These are phyloP conservation scores for Drosophila siamana DNA, from an alignment of 2,888 invertebrate species.

Conservation along the genomic window DNA sequence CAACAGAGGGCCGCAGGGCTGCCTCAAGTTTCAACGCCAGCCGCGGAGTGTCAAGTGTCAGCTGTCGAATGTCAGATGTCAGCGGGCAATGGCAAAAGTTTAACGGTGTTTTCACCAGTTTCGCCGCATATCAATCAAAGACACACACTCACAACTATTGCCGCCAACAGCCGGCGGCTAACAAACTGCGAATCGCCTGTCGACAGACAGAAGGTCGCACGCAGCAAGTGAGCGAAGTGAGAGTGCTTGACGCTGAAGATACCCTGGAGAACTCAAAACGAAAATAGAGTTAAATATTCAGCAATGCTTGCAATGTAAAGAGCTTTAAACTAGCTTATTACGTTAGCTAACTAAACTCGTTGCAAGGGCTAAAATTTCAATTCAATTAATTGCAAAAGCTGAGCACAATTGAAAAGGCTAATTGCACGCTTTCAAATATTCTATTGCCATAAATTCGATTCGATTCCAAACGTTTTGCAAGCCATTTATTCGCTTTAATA, in stretches of 20 bases:
- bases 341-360: too few relatives aligned
- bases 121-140: conserved; percentile 46
- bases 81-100: conserved; percentile 69
- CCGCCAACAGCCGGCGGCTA: conserved; percentile 25
- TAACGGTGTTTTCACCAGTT: conserved; percentile 66
- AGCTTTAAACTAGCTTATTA: too few relatives aligned
- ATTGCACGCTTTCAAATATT: too few relatives aligned
- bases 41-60: conserved; percentile 45
- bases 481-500: too few relatives aligned
- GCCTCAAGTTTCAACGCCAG: conserved; percentile 21
- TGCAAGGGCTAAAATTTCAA: too few relatives aligned
- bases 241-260: background rate
- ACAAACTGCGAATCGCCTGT: conserved; percentile 22
- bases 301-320: too few relatives aligned
- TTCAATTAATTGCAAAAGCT: too few relatives aligned
- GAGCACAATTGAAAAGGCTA: too few relatives aligned
- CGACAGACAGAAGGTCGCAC: conserved; percentile 44
- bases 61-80: conserved; percentile 54
- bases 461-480: too few relatives aligned
- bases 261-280: too few relatives aligned
- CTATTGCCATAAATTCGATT: too few relatives aligned
- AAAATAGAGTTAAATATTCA: too few relatives aligned
- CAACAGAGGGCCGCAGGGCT: conserved; percentile 26
- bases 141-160: conserved; percentile 4
- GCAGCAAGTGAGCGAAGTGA: background rate